Percentiles rank a stretch among this genome's conserved stretches.
These are phyloP conservation scores for Scartelaos histophorus DNA, from an alignment of 2,113 vertebrate species.

Conservation along the genomic window DNA sequence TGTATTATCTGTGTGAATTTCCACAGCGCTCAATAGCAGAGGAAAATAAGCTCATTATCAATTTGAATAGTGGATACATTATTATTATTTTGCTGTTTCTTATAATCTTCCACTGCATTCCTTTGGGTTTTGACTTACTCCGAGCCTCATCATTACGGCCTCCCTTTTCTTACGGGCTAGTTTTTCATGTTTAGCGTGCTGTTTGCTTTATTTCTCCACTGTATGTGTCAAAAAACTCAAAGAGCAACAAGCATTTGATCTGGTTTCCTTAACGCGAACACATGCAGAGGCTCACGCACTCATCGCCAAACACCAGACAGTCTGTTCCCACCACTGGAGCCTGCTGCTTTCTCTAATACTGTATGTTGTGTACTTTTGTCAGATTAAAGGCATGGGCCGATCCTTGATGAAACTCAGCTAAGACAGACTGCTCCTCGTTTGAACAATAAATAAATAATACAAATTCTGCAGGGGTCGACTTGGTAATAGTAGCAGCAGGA, in stretches of 20 bases:
- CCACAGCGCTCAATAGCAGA: too few relatives aligned
- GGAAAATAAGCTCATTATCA: neutral
- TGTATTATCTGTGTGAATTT: too few relatives aligned
- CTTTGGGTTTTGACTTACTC: neutral
- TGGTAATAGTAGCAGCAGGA: neutral
- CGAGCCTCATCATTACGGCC: neutral
- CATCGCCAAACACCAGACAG: conserved; percentile 26
- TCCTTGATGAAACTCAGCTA: conserved; percentile 49
- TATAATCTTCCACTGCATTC: neutral
- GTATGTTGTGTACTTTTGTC: conserved; percentile 29
- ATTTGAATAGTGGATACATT: neutral
- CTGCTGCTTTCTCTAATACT: neutral
- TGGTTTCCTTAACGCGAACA: conserved; percentile 29
- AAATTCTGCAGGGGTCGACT: neutral
- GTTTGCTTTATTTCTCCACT: neutral
- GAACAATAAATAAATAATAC: conserved; percentile 26
- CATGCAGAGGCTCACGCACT: conserved; percentile 27
- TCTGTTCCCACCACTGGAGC: conserved; percentile 33
- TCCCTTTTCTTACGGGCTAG: neutral
- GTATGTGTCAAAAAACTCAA: conserved; percentile 17
- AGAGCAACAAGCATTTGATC: conserved; percentile 36
- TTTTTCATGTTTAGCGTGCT: neutral
- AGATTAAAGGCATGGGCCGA: conserved; percentile 51
- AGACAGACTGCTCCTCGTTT: conserved; percentile 43
- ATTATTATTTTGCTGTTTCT: neutral